Conservation (phyloP, 2,113 vertebrate species). For the Platysternon megacephalum region DNA sequence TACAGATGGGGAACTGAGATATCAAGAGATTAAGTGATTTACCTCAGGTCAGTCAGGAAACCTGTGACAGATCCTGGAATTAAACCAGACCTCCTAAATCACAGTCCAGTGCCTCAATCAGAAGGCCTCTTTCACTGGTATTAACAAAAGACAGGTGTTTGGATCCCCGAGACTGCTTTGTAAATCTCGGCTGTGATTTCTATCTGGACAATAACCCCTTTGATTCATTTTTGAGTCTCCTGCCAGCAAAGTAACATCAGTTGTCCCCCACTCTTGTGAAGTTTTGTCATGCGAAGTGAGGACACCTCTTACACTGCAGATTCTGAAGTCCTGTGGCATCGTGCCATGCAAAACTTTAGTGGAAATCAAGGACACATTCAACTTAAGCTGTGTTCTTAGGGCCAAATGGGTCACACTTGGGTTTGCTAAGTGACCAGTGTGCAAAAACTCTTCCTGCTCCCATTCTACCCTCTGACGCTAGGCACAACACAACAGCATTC, state of each 20-base stretch:
- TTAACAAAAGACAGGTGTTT: background rate
- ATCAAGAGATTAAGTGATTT: background rate
- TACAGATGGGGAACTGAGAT: background rate
- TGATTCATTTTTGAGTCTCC: background rate
- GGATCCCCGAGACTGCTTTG: background rate
- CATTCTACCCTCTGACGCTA: background rate
- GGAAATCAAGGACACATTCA: background rate
- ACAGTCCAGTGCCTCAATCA: background rate
- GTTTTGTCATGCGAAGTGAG: background rate
- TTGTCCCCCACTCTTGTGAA: background rate
- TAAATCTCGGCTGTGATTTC: background rate
- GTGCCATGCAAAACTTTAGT: background rate
- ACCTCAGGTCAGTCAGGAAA: background rate
- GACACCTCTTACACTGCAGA: background rate
- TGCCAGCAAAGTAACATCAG: background rate
- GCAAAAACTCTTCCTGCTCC: background rate
- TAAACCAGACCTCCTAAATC: background rate
- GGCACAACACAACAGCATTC: background rate
- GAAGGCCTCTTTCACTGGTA: background rate
- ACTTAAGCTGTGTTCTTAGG: background rate
- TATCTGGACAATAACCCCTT: background rate
- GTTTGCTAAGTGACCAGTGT: background rate
- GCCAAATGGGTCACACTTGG: background rate
- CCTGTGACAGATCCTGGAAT: background rate
- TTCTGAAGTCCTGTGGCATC: background rate